Evolutionary conservation across 2,888 invertebrate genomes (phyloP), one percentile per base, ranked within the genome.

Genomic region (Cactoblastis cactorum): DNA sequence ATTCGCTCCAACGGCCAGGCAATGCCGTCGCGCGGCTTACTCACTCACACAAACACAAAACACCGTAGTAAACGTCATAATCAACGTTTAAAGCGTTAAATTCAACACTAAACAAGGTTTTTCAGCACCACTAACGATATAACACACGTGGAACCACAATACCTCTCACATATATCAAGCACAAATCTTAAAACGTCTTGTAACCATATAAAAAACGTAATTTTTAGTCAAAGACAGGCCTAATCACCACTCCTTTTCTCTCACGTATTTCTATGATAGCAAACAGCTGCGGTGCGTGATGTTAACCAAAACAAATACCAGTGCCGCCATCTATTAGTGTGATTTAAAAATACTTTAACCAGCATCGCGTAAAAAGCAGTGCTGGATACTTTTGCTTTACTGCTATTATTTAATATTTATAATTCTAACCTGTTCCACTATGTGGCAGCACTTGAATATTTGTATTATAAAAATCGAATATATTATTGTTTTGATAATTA

Each of bases 241-340:
- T 86, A 87, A 84, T 87, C 88, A 89, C 89, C 89, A 89, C 88
- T 89, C 89, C 89, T 89, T 89, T 87, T 85, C 88, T 83, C 86
- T 85, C 84, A 82, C 83, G 80, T 74, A 79, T 80, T 84, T 86
- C 83, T 85, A 81, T 87, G 88, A 88, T 89, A 89, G 84, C 85
- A 79, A 89, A 89, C 87, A 87, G 88, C 87, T 87, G 88, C 87
- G 85, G 84, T 80, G 83, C 77, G 79, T 76, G 69, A 74, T 76
- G 68, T 71, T 74, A 72, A 85, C 80, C 85, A 86, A 84, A 89
- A 89, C 88, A 88, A 87, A 83, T 72, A 82, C 86, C 55, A 12
- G 59, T 84, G 58, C 48, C 65, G 83, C 69, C 83, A 85, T 77
- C 89, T 87, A 56, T 48, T 48, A n/a, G 43, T 24, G 14, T 22